Evolutionary conservation across 1,140 invertebrate genomes (phyloP).

Genomic region (Meteorus sp.): DNA sequence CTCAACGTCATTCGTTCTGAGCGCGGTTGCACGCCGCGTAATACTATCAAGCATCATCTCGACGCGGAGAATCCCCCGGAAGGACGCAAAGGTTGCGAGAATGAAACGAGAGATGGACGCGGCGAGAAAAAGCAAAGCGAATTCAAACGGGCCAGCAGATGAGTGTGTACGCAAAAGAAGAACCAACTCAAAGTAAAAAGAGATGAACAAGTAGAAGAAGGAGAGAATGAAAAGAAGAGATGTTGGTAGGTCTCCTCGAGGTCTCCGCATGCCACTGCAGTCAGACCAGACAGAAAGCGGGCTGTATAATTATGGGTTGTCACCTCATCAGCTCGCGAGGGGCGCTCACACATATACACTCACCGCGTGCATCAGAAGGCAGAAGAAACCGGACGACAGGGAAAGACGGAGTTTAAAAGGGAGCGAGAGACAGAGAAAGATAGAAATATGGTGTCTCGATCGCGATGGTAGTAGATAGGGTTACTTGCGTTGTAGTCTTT

Average conservation of each 20-base stretch:
- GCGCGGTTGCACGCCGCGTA: slow-evolving; percentile 12
- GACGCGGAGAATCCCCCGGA: slow-evolving; percentile 14
- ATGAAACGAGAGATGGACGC: slow-evolving; percentile 14
- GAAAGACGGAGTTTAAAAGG: slow-evolving; percentile 11
- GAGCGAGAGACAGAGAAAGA: slow-evolving; percentile 5
- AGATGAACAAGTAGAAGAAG: slow-evolving; percentile 38
- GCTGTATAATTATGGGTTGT: slow-evolving; percentile 61
- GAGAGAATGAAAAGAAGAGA: slow-evolving; percentile 43
- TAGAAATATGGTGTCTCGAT: too few relatives aligned
- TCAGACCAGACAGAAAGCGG: slow-evolving; percentile 57
- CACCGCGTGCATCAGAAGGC: slow-evolving; percentile 29
- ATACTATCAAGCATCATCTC: slow-evolving; percentile 10
- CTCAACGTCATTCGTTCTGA: slow-evolving; percentile 11
- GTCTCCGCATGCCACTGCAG: slow-evolving; percentile 57
- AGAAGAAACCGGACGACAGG: slow-evolving; percentile 26
- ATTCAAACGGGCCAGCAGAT: not conserved
- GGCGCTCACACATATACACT: slow-evolving; percentile 19
- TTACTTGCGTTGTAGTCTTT: slow-evolving; percentile 50
- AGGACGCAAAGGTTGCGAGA: slow-evolving; percentile 16
- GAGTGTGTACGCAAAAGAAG: slow-evolving; percentile 1
- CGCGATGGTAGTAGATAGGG: slow-evolving; percentile 33
- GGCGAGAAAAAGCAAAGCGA: slow-evolving; percentile 7
- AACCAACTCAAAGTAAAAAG: slow-evolving; percentile 22
- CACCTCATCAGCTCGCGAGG: slow-evolving; percentile 56
- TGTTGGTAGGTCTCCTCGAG: slow-evolving; percentile 32